Base-by-base conservation (phyloP, 2,113 vertebrate species). In the Oceanites oceanicus region DNA sequence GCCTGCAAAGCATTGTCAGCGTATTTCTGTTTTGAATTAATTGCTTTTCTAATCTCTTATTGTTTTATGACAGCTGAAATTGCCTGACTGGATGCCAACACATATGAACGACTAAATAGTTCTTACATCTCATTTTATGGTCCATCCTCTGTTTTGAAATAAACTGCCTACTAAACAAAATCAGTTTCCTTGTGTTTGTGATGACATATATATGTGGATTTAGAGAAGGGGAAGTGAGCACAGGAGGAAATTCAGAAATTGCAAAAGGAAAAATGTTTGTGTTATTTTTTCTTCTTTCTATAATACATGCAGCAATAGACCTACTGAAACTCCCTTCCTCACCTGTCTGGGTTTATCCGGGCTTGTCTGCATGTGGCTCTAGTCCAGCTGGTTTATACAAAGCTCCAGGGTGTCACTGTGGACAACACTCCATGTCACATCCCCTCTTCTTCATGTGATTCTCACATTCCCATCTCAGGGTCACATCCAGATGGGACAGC, bases 41-140 rank as follows among this genome's bases (percentile, higher is more conserved):
- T 88, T 79, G 81, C 77, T 90, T 91, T 96, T 94, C 62, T 94
- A 93, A 89, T 95, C 66, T 11, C 2, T 91, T 94, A 94, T 94
- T 85, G 66, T 55, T 93, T 96, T 95, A 96, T 62, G 81, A 87
- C 70, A 90, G 70, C 52, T 93, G 70, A 87, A 91, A 87, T 78
- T 78, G 38, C 56, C 61, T 92, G 61, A 87, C 66, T 85, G 66
- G 49, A 63, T 40, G 47, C 65, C 80, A 92, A 30, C 11, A 61
- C 21, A 17, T 13, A 61, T 7, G 68, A 91, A 55, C 32, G 63
- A 44, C 38, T 84, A 59, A 84, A 59, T 27, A 34, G 4, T 50
- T 96, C 47, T 85, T 91, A 34, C 15, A 75, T 75, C 40, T 61
- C 61, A 56, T 56, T 82, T 96, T 90, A 52, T 65, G 67, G 58